Percentiles rank a stretch among this genome's conserved stretches.
Evolutionary conservation across 2,113 vertebrate genomes (phyloP).

Genomic region (Ictidomys tridecemlineatus): DNA sequence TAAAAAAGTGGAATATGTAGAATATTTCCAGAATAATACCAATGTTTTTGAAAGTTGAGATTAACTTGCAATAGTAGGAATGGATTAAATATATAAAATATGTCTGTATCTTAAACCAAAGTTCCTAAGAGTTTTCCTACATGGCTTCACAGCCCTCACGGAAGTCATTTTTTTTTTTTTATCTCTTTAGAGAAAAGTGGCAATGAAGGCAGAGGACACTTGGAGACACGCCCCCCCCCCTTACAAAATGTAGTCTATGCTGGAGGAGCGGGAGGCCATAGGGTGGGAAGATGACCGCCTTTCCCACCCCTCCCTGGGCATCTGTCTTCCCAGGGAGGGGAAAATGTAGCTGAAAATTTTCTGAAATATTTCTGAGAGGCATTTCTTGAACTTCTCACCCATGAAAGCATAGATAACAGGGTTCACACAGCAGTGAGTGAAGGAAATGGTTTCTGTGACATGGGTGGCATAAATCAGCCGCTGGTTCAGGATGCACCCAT

Average conservation of each 20-base stretch:
- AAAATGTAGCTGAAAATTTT: conserved; percentile 32
- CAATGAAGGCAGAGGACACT: accelerated
- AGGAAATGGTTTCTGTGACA: conserved; percentile 89
- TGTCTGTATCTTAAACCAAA: not conserved
- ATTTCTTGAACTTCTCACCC: conserved; percentile 93
- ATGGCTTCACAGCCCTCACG: accelerated
- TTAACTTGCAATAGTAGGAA: not conserved
- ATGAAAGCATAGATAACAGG: conserved; percentile 94
- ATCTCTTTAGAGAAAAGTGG: not conserved
- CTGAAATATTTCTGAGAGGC: conserved; percentile 71
- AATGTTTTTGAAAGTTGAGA: not conserved
- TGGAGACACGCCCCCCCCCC: accelerated
- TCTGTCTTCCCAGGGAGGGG: not conserved
- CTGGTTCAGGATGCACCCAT: conserved; percentile 64
- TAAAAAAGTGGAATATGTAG: not conserved
- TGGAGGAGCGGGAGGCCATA: conserved; percentile 36
- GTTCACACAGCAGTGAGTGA: conserved; percentile 93
- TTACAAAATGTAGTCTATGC: conserved; percentile 71
- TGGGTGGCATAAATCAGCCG: conserved; percentile 79
- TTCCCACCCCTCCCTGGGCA: not conserved
- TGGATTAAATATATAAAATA: not conserved
- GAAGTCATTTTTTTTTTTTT: not conserved
- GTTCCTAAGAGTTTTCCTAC: not conserved
- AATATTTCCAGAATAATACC: not conserved
- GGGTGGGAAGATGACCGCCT: not conserved